Evolutionary conservation across 2,797 vertebrate genomes (phyloP), one percentile per base, ranked within the genome.

Genomic region (Sarcophilus harrisii): DNA sequence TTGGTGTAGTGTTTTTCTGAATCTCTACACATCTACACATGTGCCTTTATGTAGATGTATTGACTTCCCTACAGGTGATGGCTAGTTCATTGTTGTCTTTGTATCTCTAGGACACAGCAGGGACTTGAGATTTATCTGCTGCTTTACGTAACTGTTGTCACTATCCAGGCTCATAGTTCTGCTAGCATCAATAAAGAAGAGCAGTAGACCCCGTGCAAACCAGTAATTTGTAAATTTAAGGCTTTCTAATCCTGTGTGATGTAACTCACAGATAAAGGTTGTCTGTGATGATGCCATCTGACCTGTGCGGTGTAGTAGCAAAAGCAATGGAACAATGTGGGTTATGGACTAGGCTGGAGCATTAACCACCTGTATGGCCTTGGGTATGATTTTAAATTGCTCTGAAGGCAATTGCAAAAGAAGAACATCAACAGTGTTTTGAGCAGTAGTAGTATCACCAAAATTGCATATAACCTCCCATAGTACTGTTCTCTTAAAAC

Each of bases 91-190:
- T 73, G 38, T 73, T 38, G 13, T 73, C 66, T 73, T 38, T 73
- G n/a, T 73, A 73, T 73, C n/a, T 6, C 66, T 38, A 73, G 66
- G 5, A 38, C n/a, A 73, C 10, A 73, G 14, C 14, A 38, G 66
- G n/a, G 18, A 16, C 16, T 38, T 73, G 21, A 66, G 52, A 52
- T 52, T 52, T n/a, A 38, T 4, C 38, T 73, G 66, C 38, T 73
- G n/a, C 13, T 58, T 57, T 58, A 66, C 91, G 28, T 94, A 94
- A 95, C 95, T 96, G 52, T 62, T 94, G 95, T 96, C 92, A n/a
- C 93, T 94, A 92, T 95, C 96, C 62, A 92, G 92, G 49, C 49
- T 93, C 92, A 95, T 97, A 92, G 13, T 96, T 95, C 96, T 93
- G 49, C 10, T 94, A 66, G 89, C 96, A 94, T 96, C 96, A 95